phyloP scores from a whole-genome alignment of 2,113 vertebrate species.

The Heterotis niloticus region DNA sequence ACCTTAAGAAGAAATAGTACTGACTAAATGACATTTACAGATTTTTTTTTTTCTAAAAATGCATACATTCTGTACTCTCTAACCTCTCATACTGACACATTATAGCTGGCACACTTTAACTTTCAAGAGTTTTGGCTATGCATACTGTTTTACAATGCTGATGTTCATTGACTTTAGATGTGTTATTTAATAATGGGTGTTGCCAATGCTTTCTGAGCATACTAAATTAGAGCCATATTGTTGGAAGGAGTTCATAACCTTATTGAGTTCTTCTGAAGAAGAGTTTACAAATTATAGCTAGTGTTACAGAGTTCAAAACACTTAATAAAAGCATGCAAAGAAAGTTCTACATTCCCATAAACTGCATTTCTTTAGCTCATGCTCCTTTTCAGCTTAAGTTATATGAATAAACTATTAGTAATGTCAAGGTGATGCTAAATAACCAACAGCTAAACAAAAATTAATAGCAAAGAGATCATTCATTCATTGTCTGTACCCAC shows the following conservation, averaged over 20 bases:
- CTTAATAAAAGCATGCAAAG: neutral
- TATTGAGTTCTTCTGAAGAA: neutral
- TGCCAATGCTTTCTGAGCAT: neutral
- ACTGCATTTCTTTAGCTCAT: too few relatives aligned
- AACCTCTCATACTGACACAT: slow-evolving; percentile 27
- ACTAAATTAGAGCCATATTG: neutral
- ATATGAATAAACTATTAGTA: too few relatives aligned
- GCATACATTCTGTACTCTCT: slow-evolving; percentile 23
- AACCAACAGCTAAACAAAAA: too few relatives aligned
- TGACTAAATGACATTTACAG: slow-evolving; percentile 18
- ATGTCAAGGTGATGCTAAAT: too few relatives aligned
- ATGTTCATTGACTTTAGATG: slow-evolving; percentile 2
- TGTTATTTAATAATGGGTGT: slow-evolving; percentile 24
- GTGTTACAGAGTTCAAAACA: neutral
- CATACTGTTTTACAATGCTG: slow-evolving; percentile 25
- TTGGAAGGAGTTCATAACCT: neutral
- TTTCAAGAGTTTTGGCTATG: slow-evolving; percentile 12
- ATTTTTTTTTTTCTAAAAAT: slow-evolving; percentile 25
- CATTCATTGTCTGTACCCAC: too few relatives aligned
- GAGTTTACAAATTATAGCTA: neutral
- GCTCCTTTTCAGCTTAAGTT: too few relatives aligned
- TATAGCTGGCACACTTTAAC: slow-evolving; percentile 26
- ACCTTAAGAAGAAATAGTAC: slow-evolving; percentile 31
- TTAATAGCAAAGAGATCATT: too few relatives aligned
- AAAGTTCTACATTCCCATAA: too few relatives aligned